A percentile compares a stretch with the other conserved stretches of the same genome.
Evolutionary conservation across 1,140 invertebrate species (phyloP).

Genomic region (Parasteatoda tepidariorum): DNA sequence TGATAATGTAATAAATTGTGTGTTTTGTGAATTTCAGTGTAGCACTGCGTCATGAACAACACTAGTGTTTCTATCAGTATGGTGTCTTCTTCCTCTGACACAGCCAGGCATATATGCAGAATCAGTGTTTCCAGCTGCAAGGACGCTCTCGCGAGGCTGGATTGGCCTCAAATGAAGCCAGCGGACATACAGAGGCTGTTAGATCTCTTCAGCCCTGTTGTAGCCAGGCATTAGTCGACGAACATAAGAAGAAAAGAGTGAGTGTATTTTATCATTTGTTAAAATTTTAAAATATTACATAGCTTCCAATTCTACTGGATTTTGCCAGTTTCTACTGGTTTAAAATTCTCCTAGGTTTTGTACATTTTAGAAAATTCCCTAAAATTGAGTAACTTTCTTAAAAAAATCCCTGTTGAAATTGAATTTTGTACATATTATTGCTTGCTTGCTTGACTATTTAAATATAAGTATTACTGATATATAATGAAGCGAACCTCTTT

Average conservation of each 20-base stretch:
- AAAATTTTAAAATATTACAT: too few relatives aligned
- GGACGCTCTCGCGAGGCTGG: slow-evolving; percentile 46
- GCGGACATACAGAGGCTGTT: slow-evolving; percentile 57
- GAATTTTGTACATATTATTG: too few relatives aligned
- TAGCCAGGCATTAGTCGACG: slow-evolving; percentile 54
- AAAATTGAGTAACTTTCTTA: too few relatives aligned
- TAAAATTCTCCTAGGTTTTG: too few relatives aligned
- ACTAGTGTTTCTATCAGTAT: slow-evolving; percentile 55
- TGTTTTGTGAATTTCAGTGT: slow-evolving; percentile 26
- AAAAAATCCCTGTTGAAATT: too few relatives aligned
- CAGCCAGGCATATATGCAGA: slow-evolving; percentile 60
- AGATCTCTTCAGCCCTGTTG: slow-evolving; percentile 51
- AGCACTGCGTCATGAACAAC: slow-evolving; percentile 61
- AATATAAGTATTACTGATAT: too few relatives aligned
- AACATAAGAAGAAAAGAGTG: slow-evolving; percentile 39
- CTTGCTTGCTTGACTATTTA: too few relatives aligned
- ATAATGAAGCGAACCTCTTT: too few relatives aligned
- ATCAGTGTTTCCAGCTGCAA: slow-evolving; percentile 56
- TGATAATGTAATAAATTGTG: too few relatives aligned
- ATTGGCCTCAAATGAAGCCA: slow-evolving; percentile 40
- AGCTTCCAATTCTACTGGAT: too few relatives aligned
- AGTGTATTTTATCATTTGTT: neutral
- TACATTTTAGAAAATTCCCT: too few relatives aligned
- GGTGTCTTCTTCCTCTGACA: slow-evolving; percentile 57
- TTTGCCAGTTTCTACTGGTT: too few relatives aligned